Percentiles rank a stretch among this genome's conserved stretches.
These are phyloP conservation scores for Hippocampus mohnikei DNA, from an alignment of 2,113 vertebrate genomes.

Conservation along the genomic window DNA sequence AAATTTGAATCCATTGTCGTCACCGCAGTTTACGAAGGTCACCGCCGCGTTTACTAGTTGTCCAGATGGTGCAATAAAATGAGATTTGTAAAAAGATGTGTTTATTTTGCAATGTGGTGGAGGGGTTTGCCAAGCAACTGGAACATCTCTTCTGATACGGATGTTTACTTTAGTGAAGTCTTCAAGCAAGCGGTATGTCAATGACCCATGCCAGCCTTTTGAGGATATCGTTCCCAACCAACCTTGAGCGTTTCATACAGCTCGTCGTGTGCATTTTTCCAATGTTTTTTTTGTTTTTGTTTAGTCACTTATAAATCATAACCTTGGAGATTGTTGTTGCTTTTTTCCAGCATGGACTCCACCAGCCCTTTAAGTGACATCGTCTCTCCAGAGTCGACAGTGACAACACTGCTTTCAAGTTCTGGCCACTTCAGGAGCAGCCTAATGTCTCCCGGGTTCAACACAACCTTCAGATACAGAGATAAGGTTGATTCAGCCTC, in stretches of 20 bases:
- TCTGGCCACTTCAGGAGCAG: constrained; percentile 62
- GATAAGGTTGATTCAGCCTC: constrained; percentile 52
- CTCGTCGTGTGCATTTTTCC: no score
- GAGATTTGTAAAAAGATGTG: neutral
- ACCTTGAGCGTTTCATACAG: no score
- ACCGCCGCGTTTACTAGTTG: no score
- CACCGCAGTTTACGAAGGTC: neutral
- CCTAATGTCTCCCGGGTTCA: constrained; percentile 26
- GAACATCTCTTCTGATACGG: neutral
- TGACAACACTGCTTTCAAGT: constrained; percentile 77
- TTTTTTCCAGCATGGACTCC: constrained; percentile 40
- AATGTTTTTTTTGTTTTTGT: no score
- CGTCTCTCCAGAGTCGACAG: constrained; percentile 75
- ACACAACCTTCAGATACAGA: constrained; percentile 69
- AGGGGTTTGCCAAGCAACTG: neutral
- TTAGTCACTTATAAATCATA: neutral
- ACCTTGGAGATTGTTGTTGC: neutral
- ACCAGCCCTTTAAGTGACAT: neutral
- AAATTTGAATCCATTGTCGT: neutral
- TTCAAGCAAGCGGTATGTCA: no score
- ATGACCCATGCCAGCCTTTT: no score
- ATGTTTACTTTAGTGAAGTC: no score
- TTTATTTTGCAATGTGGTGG: neutral
- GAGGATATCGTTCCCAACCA: no score
- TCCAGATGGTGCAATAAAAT: no score